Evolutionary conservation across 2,797 vertebrate species (phyloP).

Genomic region (Acropternis orthonyx): DNA sequence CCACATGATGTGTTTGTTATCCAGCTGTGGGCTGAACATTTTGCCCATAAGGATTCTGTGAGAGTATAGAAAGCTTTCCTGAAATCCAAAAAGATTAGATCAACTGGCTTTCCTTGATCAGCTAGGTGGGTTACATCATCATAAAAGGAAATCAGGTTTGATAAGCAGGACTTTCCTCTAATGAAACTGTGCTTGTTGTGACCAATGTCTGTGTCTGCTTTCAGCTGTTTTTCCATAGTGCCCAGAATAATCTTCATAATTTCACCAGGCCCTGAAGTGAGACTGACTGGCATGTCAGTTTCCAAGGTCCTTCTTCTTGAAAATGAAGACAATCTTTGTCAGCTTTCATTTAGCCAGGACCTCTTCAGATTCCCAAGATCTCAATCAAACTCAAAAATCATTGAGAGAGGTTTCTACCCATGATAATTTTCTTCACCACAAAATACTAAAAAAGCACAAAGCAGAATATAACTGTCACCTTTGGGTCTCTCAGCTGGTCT

Average conservation of each 20-base stretch:
- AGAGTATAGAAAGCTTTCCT: not conserved
- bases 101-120: not conserved
- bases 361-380: not conserved
- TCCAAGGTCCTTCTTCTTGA: not conserved
- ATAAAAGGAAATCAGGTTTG: not conserved
- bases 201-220: not conserved
- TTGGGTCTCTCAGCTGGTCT: fast-evolving
- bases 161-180: not conserved
- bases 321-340: not conserved
- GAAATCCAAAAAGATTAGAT: not conserved
- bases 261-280: not conserved
- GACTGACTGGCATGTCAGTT: not conserved
- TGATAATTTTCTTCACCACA: not conserved
- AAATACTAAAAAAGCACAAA: not conserved
- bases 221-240: not conserved
- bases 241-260: not conserved
- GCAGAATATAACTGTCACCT: not conserved
- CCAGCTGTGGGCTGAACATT: not conserved
- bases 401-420: not conserved
- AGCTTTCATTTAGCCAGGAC: not conserved
- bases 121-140: not conserved
- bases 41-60: not conserved
- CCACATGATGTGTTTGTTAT: no score
- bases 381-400: not conserved
- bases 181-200: not conserved